A percentile compares a stretch with the other conserved stretches of the same genome.
These are phyloP conservation scores for Cynoglossus semilaevis DNA, from an alignment of 2,113 vertebrate species.

Conservation along the genomic window DNA sequence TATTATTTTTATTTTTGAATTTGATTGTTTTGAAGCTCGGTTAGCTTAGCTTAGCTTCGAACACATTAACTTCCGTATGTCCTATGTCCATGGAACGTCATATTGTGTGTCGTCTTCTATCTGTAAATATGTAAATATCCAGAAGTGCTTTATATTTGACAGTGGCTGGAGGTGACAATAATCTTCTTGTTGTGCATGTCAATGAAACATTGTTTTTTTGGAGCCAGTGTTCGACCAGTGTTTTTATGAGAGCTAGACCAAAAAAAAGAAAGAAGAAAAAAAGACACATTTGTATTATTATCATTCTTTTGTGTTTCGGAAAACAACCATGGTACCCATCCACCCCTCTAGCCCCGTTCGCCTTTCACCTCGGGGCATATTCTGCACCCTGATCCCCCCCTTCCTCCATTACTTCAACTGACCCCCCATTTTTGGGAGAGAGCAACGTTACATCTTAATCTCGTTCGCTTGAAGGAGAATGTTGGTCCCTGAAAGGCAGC, in stretches of 20 bases:
- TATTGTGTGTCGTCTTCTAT: no score
- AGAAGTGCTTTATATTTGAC: no score
- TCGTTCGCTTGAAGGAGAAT: conserved; percentile 92
- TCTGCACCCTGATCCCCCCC: conserved; percentile 46
- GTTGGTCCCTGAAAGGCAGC: conserved; percentile 87
- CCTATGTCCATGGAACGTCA: no score
- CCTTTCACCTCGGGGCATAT: conserved; percentile 28
- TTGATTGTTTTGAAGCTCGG: no score
- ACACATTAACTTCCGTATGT: no score
- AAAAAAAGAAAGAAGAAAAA: neutral
- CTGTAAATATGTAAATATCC: no score
- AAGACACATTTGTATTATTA: neutral
- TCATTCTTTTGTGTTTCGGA: conserved; percentile 9
- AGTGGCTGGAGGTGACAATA: no score
- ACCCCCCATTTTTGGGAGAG: conserved; percentile 80
- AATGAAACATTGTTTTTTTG: neutral
- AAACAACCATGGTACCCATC: conserved; percentile 16
- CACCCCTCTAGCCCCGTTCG: conserved; percentile 12
- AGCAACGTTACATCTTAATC: conserved; percentile 95
- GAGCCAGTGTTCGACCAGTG: neutral
- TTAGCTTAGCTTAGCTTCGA: no score
- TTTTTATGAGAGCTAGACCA: neutral
- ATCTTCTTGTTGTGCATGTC: no score
- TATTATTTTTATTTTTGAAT: no score
- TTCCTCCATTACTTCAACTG: conserved; percentile 48